phyloP scores from a whole-genome alignment of 2,888 invertebrate species.

The Machimus atricapillus region DNA sequence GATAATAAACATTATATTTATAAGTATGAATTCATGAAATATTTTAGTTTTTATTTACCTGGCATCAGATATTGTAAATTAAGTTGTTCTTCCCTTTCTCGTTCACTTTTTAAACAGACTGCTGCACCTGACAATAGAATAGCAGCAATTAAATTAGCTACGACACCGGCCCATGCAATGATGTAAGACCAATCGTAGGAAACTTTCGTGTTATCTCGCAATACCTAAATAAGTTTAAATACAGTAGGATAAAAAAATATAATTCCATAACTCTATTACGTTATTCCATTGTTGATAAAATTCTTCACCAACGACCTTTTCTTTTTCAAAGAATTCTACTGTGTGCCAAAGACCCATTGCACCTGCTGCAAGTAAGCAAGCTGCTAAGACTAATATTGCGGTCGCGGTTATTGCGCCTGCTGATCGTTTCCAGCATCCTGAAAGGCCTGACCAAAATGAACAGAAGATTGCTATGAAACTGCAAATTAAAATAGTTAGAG shows the following conservation, averaged over 20 bases:
- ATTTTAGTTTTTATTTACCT: slow-evolving; percentile 67
- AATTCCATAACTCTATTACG: slow-evolving; percentile 64
- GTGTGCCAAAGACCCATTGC: slow-evolving; percentile 97
- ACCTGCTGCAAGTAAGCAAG: slow-evolving; percentile 88
- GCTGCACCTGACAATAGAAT: slow-evolving; percentile 93
- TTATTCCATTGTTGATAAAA: slow-evolving; percentile 92
- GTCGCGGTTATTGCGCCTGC: slow-evolving; percentile 93
- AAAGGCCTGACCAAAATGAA: slow-evolving; percentile 94
- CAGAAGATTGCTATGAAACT: slow-evolving; percentile 90
- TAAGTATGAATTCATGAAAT: not conserved
- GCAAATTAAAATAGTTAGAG: slow-evolving; percentile 13
- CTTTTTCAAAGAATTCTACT: slow-evolving; percentile 94
- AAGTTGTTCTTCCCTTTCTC: slow-evolving; percentile 93
- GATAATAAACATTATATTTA: not conserved
- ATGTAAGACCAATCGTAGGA: slow-evolving; percentile 97
- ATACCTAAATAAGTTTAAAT: slow-evolving; percentile 67
- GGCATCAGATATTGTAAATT: slow-evolving; percentile 98
- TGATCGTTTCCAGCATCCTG: slow-evolving; percentile 96
- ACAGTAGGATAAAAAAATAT: not conserved
- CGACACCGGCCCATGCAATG: slow-evolving; percentile 96
- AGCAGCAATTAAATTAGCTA: slow-evolving; percentile 87
- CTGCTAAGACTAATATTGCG: slow-evolving; percentile 69
- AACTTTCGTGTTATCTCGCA: slow-evolving; percentile 83
- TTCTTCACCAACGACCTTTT: slow-evolving; percentile 90
- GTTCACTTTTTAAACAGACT: slow-evolving; percentile 91